A percentile compares a stretch with the other conserved stretches of the same genome.
Conservation (phyloP, 2,797 vertebrate species). For the Gallinago stenura region DNA sequence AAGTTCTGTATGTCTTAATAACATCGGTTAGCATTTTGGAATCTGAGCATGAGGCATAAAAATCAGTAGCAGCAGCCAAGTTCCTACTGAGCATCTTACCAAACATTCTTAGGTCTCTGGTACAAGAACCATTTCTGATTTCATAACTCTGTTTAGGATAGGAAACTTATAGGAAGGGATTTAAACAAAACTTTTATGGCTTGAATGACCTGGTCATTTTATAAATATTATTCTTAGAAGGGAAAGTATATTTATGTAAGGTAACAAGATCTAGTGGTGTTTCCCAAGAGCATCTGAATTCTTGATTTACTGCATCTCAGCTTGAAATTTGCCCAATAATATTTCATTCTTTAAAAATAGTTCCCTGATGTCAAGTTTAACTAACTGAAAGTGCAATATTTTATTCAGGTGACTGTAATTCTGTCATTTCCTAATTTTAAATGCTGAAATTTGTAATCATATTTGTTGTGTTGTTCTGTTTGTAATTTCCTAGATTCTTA, state of each 20-base stretch:
- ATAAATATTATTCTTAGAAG: neutral
- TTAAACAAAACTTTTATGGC: neutral
- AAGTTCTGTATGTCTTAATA: neutral
- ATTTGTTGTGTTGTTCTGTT: neutral
- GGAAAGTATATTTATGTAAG: neutral
- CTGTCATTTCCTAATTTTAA: neutral
- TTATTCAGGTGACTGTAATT: neutral
- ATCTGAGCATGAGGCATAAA: rapidly evolving
- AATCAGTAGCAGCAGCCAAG: neutral
- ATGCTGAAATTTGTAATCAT: neutral
- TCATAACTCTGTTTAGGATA: neutral
- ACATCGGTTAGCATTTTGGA: neutral
- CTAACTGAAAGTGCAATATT: neutral
- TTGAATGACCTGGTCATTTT: neutral
- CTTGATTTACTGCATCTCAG: neutral
- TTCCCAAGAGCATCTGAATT: neutral
- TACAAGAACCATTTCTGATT: neutral
- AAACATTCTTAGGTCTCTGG: neutral
- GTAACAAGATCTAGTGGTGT: neutral
- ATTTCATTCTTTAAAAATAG: neutral
- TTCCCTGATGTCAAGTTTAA: neutral
- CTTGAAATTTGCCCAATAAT: neutral
- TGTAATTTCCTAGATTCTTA: neutral
- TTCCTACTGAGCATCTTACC: neutral
- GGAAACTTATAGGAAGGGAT: rapidly evolving